phyloP scores from a whole-genome alignment of 2,113 vertebrate genomes.

The Sarotherodon lohbergeri region DNA sequence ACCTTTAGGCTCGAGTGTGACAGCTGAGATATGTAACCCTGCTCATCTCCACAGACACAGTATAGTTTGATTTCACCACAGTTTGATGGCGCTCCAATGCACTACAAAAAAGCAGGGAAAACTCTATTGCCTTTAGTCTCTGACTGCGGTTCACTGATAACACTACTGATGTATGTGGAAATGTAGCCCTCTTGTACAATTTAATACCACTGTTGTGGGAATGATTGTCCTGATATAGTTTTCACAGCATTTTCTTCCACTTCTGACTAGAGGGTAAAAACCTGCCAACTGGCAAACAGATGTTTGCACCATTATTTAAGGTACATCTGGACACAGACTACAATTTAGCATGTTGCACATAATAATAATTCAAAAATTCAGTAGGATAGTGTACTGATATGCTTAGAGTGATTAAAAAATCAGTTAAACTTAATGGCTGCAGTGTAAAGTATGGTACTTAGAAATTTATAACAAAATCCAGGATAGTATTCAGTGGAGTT shows the following conservation, averaged over 20 bases:
- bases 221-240: neutral
- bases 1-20: slow-evolving; percentile 34
- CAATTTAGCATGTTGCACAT: neutral
- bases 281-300: neutral
- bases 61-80: neutral
- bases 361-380: neutral
- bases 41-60: neutral
- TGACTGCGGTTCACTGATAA: neutral
- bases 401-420: neutral
- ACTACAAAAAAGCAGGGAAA: neutral
- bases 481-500: neutral
- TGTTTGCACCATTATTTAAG: neutral
- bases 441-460: neutral
- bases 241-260: neutral
- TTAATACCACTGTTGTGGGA: neutral
- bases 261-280: neutral
- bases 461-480: neutral
- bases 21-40: slow-evolving; percentile 26
- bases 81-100: neutral
- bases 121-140: neutral
- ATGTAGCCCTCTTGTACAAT: neutral
- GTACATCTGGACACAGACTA: neutral
- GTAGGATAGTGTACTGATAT: neutral
- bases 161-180: neutral
- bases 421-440: neutral